Evolutionary conservation across 2,888 invertebrate species (phyloP), one percentile per base, ranked within the genome.

Genomic region (Tuberolachnus salignus): DNA sequence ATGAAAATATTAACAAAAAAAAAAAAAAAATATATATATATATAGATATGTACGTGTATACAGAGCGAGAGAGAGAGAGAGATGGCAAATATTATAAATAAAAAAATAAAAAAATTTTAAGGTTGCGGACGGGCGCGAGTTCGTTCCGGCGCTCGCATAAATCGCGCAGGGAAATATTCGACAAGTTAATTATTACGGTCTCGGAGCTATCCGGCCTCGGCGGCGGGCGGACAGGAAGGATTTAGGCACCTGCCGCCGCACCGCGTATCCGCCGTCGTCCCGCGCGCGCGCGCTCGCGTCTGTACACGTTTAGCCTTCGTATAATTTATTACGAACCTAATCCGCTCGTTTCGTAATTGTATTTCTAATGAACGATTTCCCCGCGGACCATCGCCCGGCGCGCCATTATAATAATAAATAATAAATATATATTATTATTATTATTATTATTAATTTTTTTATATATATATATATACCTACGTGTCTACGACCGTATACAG

Each of bases 171-270:
- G 57, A 57, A 67, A 61, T 34, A 57, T 75, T 75, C 75, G 75
- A 75, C 75, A 75, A 75, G 75, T 66, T 75, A 75, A 75, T 75
- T 75, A 75, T 64, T 75, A 66, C 61, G 72, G 61, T 23, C 44
- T n/a, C n/a, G 57, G 11, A n/a, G n/a, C n/a, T n/a, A n/a, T 21
- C 16, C 51, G 23, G 49, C 21, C 1, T 26, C 11, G 70, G 46
- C 11, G 26, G n/a, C 34, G 64, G 19, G 16, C 34, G 73, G 64
- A 64, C 64, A 53, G 74, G 64, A 74, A 74, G 53, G 74, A 74
- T 64, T 75, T 66, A 19, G 75, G 75, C 75, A 66, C 66, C 75
- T 75, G 75, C 57, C 49, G 49, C 69, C 19, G 3, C 19, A 10
- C 6, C 1, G n/a, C 6, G 1, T 10, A 23, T n/a, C 42, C 16